Conservation (phyloP, 2,888 invertebrate genomes). For the Aleiodes testaceus region DNA sequence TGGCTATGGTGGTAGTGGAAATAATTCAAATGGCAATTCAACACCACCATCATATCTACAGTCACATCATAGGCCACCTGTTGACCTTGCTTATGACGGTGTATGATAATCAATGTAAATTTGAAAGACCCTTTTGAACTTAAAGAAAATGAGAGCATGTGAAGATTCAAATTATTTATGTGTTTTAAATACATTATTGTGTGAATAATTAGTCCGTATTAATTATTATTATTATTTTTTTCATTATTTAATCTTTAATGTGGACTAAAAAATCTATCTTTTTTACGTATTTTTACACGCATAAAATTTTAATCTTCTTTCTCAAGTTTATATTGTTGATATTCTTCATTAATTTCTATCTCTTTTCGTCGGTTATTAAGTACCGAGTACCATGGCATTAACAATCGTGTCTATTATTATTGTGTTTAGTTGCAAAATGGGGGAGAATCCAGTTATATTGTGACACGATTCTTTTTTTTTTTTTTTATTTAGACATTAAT, state of each 20-base stretch:
- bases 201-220: background rate
- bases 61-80: conserved; percentile 68
- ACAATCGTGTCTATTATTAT: conserved; percentile 8
- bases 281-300: conserved; percentile 34
- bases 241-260: background rate
- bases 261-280: conserved; percentile 9
- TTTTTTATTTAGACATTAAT: conserved; percentile 48
- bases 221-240: no score
- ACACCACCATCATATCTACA: conserved; percentile 69
- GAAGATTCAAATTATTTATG: conserved; percentile 4
- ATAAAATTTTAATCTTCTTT: conserved; percentile 8
- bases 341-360: background rate
- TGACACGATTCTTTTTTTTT: conserved; percentile 15
- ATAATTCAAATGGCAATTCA: conserved; percentile 58
- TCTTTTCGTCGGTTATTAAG: conserved; percentile 8
- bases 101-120: conserved; percentile 70
- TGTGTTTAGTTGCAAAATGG: background rate
- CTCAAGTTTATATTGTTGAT: background rate
- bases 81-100: conserved; percentile 70
- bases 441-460: no score
- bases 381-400: background rate
- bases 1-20: conserved; percentile 61
- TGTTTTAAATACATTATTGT: conserved; percentile 22
- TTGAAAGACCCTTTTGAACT: background rate
- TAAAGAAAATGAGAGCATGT: background rate